Evolutionary conservation across 2,888 invertebrate genomes (phyloP), one percentile per base, ranked within the genome.

Genomic region (Hetaerina titia): DNA sequence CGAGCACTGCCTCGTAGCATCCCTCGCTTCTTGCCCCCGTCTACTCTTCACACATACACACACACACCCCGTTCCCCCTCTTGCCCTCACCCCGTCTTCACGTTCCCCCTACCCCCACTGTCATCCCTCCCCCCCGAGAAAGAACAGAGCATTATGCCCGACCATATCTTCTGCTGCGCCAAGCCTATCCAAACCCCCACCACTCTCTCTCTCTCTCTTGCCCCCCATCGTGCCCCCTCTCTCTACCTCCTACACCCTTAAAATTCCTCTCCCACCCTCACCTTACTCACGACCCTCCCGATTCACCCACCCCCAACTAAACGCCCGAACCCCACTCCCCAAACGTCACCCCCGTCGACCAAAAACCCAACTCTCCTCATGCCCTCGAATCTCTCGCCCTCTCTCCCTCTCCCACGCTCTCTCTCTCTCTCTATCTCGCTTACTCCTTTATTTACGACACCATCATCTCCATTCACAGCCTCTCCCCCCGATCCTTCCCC

Each of bases 361-460:
- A 81, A 81, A 81, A 81, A 81, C 31, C 81, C 81, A 81, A 81
- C 81, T 81, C 81, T 81, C 81, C 69, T 22, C 81, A 22, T 22
- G 19, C n/a, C n/a, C 69, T n/a, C 69, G 9, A 22, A 17, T n/a
- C 22, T n/a, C 19, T n/a, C 22, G 22, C n/a, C n/a, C 9, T 9
- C 9, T 69, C 69, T 69, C 69, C 19, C 22, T 22, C 69, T n/a
- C 17, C n/a, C 22, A n/a, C 69, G 7, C 81, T 25, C 81, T 81
- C 74, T 81, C 74, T 9, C 74, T 8, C 74, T 31, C 81, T 81
- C 81, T 31, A 81, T 81, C 81, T 81, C 81, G 81, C 31, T 31
- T 81, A 81, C 69, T 69, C 92, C 92, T 69, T 92, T 92, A 92
- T 92, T 92, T 92, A 92, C 69, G 92, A 92, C 92, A 92, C 92